Conservation (phyloP, 2,113 vertebrate species). For the Alces alces region DNA sequence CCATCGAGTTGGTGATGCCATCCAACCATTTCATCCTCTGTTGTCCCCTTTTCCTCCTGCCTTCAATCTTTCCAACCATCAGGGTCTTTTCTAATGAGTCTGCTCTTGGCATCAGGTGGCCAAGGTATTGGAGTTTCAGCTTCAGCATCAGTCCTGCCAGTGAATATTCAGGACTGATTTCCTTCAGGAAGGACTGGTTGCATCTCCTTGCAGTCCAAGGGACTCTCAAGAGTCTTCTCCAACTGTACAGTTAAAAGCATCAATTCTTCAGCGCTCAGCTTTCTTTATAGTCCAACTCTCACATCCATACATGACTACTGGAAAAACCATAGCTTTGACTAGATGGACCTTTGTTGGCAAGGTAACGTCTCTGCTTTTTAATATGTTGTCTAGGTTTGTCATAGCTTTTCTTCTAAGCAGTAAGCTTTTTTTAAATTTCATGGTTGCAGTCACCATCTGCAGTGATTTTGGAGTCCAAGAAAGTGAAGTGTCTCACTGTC, state of each 20-base stretch:
- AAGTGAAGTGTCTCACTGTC: background rate
- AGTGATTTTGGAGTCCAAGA: background rate
- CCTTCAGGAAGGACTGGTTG: background rate
- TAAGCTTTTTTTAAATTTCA: background rate
- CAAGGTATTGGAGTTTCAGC: background rate
- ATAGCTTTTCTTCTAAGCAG: background rate
- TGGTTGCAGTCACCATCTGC: background rate
- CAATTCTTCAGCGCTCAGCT: fast-evolving
- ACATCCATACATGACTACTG: background rate
- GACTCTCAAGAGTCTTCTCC: background rate
- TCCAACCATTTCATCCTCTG: background rate
- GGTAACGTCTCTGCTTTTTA: background rate
- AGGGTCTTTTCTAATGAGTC: background rate
- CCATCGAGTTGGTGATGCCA: background rate
- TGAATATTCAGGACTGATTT: background rate
- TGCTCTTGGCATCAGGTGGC: background rate
- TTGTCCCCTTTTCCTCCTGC: background rate
- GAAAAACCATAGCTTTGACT: background rate
- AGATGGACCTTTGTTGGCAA: background rate
- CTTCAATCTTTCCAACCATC: background rate
- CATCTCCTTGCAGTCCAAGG: background rate
- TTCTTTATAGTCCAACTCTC: background rate
- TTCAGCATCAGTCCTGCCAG: background rate
- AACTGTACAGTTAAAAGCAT: background rate
- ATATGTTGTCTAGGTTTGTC: background rate